Conservation (phyloP, 1,140 invertebrate genomes). For the Drosophila melanogaster region Release_6_plus_ISO1_MT NT_033779.5:12615001-12615500, state of each 20-base stretch:
- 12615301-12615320: constrained; percentile 19
- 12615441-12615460: constrained; percentile 50
- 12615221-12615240: constrained; percentile 43
- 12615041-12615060: constrained; percentile 69
- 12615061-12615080: constrained; percentile 63
- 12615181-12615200: constrained; percentile 65
- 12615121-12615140: constrained; percentile 21
- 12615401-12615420: constrained; percentile 33
- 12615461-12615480: constrained; percentile 57
- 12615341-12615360: constrained; percentile 8
- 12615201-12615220: constrained; percentile 65
- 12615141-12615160: constrained; percentile 74
- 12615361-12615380: constrained; percentile 5
- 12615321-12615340: constrained; percentile 24
- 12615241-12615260: constrained; percentile 65
- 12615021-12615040: constrained; percentile 29
- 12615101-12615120: constrained; percentile 59
- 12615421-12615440: constrained; percentile 43
- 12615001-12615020: constrained; percentile 61
- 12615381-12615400: constrained; percentile 29
- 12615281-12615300: constrained; percentile 53
- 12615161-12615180: constrained; percentile 60
- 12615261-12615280: constrained; percentile 49
- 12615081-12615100: constrained; percentile 79
- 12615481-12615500: constrained; percentile 3